A percentile compares a stretch with the other conserved stretches of the same genome.
phyloP scores from a whole-genome alignment of 1,140 invertebrate species.

The Mizuhopecten yessoensis region DNA sequence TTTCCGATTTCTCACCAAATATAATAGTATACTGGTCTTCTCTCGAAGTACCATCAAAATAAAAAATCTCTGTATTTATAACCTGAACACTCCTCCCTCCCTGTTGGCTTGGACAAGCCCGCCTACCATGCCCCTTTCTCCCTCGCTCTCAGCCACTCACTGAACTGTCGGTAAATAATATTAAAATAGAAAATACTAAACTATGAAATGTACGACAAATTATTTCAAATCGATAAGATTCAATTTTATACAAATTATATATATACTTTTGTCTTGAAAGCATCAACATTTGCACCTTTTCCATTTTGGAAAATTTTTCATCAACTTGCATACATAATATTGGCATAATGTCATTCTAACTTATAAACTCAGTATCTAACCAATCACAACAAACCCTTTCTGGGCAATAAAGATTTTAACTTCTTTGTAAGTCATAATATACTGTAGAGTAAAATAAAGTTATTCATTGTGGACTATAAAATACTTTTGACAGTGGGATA shows the following conservation, averaged over 20 bases:
- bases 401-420: neutral
- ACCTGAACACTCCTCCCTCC: constrained; percentile 37
- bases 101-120: constrained; percentile 47
- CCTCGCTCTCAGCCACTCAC: constrained; percentile 53
- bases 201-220: constrained; percentile 70
- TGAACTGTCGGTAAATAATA: constrained; percentile 71
- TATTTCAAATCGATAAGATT: constrained; percentile 54
- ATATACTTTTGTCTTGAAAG: constrained; percentile 54
- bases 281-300: constrained; percentile 47
- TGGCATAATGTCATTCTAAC: constrained; percentile 46
- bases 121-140: constrained; percentile 45
- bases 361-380: constrained; percentile 2
- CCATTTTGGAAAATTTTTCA: constrained; percentile 7
- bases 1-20: constrained; percentile 67
- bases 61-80: constrained; percentile 72
- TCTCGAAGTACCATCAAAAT: constrained; percentile 64
- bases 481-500: constrained; percentile 68
- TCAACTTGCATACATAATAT: constrained; percentile 23
- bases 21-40: constrained; percentile 64
- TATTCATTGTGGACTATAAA: constrained; percentile 66
- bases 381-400: constrained; percentile 23
- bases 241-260: constrained; percentile 59
- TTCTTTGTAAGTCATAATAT: constrained; percentile 26
- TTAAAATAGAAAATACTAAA: constrained; percentile 77
- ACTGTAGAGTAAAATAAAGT: constrained; percentile 64